Evolutionary conservation across 92 coral and sea anemone species (phyloP).

Genomic region (Heliopora coerulea): DNA sequence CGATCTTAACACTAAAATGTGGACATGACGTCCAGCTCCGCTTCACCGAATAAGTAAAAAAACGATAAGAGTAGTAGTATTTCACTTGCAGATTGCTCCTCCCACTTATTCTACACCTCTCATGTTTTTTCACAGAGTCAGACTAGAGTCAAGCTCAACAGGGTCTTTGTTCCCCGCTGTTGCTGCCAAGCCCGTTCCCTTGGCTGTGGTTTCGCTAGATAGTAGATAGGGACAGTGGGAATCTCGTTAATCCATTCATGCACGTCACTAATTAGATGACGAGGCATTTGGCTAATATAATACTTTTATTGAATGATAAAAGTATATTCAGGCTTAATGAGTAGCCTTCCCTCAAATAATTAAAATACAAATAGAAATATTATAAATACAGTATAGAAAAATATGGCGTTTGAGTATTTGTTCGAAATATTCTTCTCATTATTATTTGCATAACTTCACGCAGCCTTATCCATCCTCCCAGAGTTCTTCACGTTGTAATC

Average conservation of each 20-base stretch:
- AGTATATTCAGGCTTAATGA: conserved; percentile 1
- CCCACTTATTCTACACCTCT: conserved; percentile 36
- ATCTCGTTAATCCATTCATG: conserved; percentile 59
- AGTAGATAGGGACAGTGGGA: conserved; percentile 60
- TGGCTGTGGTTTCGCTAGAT: conserved; percentile 54
- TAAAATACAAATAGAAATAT: too few relatives aligned
- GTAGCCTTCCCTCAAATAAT: too few relatives aligned
- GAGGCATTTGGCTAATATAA: conserved; percentile 53
- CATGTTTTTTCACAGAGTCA: conserved; percentile 33
- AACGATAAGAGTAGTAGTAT: conserved; percentile 30
- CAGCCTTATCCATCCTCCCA: too few relatives aligned
- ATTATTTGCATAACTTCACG: too few relatives aligned
- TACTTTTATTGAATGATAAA: not conserved
- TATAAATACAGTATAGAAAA: too few relatives aligned
- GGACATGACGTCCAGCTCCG: conserved; percentile 11
- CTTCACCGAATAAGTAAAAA: conserved; percentile 26
- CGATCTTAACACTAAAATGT: conserved; percentile 36
- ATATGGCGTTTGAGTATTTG: too few relatives aligned
- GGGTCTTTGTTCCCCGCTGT: conserved; percentile 64
- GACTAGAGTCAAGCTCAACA: conserved; percentile 60
- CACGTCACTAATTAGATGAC: conserved; percentile 59
- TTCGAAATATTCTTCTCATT: too few relatives aligned
- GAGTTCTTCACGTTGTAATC: too few relatives aligned
- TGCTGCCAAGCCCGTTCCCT: conserved; percentile 56
- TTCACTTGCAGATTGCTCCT: conserved; percentile 30